Base-by-base conservation (phyloP, 2,113 vertebrate genomes). In the Progne subis region DNA sequence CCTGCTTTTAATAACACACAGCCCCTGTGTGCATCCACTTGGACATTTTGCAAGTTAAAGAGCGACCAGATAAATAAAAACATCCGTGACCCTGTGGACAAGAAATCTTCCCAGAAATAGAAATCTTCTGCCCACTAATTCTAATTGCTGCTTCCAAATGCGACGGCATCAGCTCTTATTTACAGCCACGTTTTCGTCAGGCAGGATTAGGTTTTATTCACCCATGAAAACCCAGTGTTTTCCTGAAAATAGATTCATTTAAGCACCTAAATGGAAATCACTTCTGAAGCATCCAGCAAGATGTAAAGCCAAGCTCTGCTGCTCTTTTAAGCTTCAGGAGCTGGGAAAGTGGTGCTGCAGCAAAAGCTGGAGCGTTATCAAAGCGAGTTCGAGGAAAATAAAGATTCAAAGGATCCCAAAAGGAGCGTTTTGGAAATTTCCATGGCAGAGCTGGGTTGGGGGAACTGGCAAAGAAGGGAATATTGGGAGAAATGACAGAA, bases 181-280 rank as follows among this genome's bases (percentile, higher is more conserved):
- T 90, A 82, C 44, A 41, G 37, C 5, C 6, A 8, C 28, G 50
- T 28, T 75, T 64, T 67, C 0, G 1, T 46, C 43, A 81, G 60
- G 90, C 61, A 91, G 87, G 82, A 60, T 85, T 82, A 13, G 69
- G 53, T 82, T 46, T 82, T 41, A 43, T 43, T 88, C 86, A 94
- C 7, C 81, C 60, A 18, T 70, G 52, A 88, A 86, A 88, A 67
- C 2, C 15, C 52, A 46, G 28, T 37, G 23, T 91, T 83, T 61
- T 41, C 80, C 43, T n/a, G 23, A 59, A 76, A 92, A 86, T 4
- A 7, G 2, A 64, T 25, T 67, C 10, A 43, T 47, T 63, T 55
- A 43, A 86, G 50, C 59, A 75, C 19, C 29, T 61, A 26, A 74
- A 78, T 43, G 46, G 39, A 67, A 94, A 91, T 78, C 52, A 21